Conservation (phyloP, 1,140 invertebrate species). For the Drosophila ogumai region DNA sequence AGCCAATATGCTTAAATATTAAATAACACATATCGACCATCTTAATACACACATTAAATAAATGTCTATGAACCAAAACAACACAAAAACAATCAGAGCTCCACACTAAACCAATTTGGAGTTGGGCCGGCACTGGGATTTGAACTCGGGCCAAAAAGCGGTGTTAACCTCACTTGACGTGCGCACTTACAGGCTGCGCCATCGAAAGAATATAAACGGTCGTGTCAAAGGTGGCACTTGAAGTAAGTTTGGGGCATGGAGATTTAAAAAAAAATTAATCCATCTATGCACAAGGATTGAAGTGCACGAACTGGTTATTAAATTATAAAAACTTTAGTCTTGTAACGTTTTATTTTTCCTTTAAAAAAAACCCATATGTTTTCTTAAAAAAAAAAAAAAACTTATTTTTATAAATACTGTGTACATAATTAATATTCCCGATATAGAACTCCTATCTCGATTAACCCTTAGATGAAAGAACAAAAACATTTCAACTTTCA, state of each 20-base stretch:
- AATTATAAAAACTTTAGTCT: neutral
- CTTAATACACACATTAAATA: neutral
- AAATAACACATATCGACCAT: neutral
- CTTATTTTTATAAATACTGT: neutral
- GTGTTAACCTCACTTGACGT: constrained; percentile 27
- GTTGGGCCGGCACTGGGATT: constrained; percentile 40
- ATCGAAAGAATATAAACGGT: constrained; percentile 20
- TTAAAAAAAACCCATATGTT: too few relatives aligned
- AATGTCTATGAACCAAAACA: neutral
- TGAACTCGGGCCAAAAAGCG: constrained; percentile 56
- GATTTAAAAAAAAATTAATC: constrained; percentile 58
- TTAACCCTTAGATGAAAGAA: neutral
- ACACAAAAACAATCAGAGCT: neutral
- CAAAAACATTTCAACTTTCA: neutral
- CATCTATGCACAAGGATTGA: neutral
- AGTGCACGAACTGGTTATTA: neutral
- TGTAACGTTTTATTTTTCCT: neutral
- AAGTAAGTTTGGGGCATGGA: neutral
- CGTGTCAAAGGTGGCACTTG: constrained; percentile 34
- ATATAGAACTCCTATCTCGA: neutral
- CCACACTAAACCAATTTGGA: neutral
- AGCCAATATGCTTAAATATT: neutral
- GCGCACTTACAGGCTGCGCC: constrained; percentile 48
- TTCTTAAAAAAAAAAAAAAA: too few relatives aligned
- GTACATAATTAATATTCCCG: neutral